phyloP scores from a whole-genome alignment of 2,797 vertebrate species.

The Urocyon cinereoargenteus region DNA sequence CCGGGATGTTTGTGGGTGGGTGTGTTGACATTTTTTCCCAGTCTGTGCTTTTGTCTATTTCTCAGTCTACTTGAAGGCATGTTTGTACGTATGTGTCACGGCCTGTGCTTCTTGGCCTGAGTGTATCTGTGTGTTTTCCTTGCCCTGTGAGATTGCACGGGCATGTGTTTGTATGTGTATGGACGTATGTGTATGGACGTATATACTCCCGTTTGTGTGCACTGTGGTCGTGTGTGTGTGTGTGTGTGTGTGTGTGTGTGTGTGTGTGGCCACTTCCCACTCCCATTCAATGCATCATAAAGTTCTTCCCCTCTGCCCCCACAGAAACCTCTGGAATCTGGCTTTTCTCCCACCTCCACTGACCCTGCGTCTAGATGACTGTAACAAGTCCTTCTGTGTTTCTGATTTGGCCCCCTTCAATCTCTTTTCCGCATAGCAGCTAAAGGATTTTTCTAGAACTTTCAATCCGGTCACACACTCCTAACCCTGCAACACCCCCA shows the following conservation, averaged over 20 bases:
- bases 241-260: not conserved
- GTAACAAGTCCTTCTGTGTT: not conserved
- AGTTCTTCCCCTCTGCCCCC: not conserved
- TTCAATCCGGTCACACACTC: not conserved
- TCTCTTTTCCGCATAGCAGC: not conserved
- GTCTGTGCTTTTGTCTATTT: not conserved
- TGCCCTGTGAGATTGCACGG: not conserved
- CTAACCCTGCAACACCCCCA: not conserved
- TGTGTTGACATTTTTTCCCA: not conserved
- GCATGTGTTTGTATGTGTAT: not conserved
- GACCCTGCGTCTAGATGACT: not conserved
- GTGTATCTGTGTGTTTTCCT: not conserved
- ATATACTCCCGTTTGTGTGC: not conserved
- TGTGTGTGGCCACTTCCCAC: not conserved
- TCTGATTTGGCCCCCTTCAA: not conserved
- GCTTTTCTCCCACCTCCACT: not conserved
- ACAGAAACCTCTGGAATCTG: not conserved
- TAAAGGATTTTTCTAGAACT: constrained; percentile 13
- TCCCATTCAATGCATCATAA: not conserved
- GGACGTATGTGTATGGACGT: not conserved
- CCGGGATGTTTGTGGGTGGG: not conserved
- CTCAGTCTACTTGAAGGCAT: not conserved
- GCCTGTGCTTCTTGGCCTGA: not conserved
- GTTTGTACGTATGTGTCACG: not conserved
- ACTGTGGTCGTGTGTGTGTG: not conserved